Evolutionary conservation across 2,113 vertebrate genomes (phyloP).

Genomic region (Xiphophorus couchianus): DNA sequence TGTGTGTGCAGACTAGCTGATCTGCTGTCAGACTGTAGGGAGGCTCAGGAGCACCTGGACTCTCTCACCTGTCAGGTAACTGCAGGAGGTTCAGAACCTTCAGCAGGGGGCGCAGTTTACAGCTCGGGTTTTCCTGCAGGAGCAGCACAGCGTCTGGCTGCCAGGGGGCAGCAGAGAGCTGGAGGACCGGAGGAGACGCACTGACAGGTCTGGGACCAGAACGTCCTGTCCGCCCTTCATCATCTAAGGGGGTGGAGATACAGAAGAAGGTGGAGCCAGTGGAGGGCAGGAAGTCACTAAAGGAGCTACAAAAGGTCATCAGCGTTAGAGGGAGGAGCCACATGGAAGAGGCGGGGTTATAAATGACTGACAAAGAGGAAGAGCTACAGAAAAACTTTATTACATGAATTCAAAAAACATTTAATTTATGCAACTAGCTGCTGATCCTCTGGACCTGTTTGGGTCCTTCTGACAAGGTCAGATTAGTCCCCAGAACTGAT

Average conservation of each 20-base stretch:
- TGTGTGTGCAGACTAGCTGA: constrained; percentile 21
- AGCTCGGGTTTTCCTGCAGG: constrained; percentile 5
- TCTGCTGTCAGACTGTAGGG: constrained; percentile 26
- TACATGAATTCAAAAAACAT: too few species aligned
- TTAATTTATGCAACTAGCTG: too few species aligned
- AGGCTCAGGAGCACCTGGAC: constrained; percentile 20
- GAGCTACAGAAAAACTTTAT: too few species aligned
- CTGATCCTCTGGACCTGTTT: too few species aligned
- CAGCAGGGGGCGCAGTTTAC: neutral
- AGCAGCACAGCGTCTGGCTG: constrained; percentile 13
- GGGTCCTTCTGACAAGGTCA: too few species aligned
- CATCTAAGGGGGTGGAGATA: constrained; percentile 11
- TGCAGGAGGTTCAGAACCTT: neutral
- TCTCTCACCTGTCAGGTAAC: constrained; percentile 38
- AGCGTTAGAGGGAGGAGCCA: too few species aligned
- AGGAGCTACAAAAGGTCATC: too few species aligned
- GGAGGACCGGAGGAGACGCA: constrained; percentile 48
- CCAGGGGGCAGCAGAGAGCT: constrained; percentile 49
- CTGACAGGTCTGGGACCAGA: constrained; percentile 25
- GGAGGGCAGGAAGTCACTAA: constrained; percentile 10
- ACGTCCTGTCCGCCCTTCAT: too few species aligned
- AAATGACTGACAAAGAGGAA: too few species aligned
- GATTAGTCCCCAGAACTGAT: too few species aligned
- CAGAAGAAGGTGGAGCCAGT: constrained; percentile 16
- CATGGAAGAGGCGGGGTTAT: too few species aligned